Base-by-base conservation (phyloP, 92 coral and sea anemone species). In the Blastomussa wellsi region DNA sequence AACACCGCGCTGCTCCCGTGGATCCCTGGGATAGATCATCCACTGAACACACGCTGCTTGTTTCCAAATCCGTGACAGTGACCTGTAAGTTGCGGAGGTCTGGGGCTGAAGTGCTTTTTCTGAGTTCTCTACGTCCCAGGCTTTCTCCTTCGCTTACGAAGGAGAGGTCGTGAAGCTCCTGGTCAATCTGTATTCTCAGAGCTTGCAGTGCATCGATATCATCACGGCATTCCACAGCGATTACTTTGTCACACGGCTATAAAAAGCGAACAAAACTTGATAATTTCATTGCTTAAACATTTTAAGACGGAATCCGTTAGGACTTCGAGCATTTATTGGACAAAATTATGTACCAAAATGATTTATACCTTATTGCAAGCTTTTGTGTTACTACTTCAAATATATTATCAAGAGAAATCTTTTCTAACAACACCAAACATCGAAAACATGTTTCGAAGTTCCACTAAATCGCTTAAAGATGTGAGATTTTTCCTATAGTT, bases 171-270 rank as follows among this genome's bases (percentile, higher is more conserved):
- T 80, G 77, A 26, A 90, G 92, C 47, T 90, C 94, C 19, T 72
- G 91, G 69, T 92, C 95, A 74, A 92, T 87, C n/a, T 88, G 91
- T 3, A 74, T 80, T 22, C 93, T 77, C 15, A 92, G 74, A 42
- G 92, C 87, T 48, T 92, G 90, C 51, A 92, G 81, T 1, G 90
- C 90, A 52, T 90, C 92, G 29, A 92, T 31, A 24, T 92, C 92
- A 35, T 85, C 79, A 39, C 57, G 87, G 70, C 78, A 82, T n/a
- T 90, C 91, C 28, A 89, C 73, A 55, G 86, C 71, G 14, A 90
- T 78, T 57, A 92, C 95, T 35, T 84, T 73, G n/a, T 92, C 93
- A 79, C 93, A 67, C 19, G 95, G 93, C 95, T 92, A 51, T 1
- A 49, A 66, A 65, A 10, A 53, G 13, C 16, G 26, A 28, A 31